Evolutionary conservation across 1,140 invertebrate species (phyloP).

Genomic region (Stenopsyche tienmushanensis): DNA sequence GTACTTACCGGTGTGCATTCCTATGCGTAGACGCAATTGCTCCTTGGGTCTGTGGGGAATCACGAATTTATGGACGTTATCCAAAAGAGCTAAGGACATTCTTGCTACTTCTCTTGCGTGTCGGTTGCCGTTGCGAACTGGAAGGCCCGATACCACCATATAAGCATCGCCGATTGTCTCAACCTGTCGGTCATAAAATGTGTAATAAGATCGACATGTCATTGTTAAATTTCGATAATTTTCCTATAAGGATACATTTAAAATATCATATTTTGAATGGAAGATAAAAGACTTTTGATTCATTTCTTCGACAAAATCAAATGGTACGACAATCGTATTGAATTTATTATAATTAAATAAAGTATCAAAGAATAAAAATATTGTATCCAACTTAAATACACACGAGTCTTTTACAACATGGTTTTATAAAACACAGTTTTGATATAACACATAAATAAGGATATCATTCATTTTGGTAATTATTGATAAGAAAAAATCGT

Average conservation of each 20-base stretch:
- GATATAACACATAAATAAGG: no score
- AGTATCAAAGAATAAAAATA: no score
- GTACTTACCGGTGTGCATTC: slow-evolving; percentile 83
- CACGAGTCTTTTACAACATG: no score
- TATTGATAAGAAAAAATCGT: no score
- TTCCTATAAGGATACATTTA: not conserved
- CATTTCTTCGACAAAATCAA: no score
- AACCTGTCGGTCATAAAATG: slow-evolving; percentile 61
- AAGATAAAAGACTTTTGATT: no score
- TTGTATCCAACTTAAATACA: no score
- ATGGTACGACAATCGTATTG: no score
- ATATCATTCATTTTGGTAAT: no score
- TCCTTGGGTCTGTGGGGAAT: slow-evolving; percentile 87
- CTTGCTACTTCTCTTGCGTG: slow-evolving; percentile 90
- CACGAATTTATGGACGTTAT: slow-evolving; percentile 83
- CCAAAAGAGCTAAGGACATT: slow-evolving; percentile 84
- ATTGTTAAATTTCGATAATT: not conserved
- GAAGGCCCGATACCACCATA: slow-evolving; percentile 90
- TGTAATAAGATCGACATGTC: not conserved
- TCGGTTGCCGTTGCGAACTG: slow-evolving; percentile 79
- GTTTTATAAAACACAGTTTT: no score
- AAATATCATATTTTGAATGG: not conserved
- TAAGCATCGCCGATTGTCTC: slow-evolving; percentile 98
- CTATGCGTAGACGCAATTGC: slow-evolving; percentile 90
- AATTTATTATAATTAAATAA: no score